Conservation (phyloP, 2,113 vertebrate species). For the Dasypus novemcinctus region DNA sequence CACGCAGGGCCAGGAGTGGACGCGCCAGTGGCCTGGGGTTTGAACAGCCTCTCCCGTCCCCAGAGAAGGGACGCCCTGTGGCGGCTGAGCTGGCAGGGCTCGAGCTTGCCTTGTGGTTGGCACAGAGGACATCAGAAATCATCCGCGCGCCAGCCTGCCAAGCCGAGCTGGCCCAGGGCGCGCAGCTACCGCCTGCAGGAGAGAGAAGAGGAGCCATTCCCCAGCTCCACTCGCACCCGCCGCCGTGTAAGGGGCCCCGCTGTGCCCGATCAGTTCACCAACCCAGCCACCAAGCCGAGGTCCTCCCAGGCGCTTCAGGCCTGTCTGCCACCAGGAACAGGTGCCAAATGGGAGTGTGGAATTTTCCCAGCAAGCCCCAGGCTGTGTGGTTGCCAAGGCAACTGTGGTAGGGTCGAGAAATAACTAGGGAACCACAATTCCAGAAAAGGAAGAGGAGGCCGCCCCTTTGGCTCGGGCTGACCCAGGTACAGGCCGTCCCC, state of each 20-base stretch:
- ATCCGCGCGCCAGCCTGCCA: slow-evolving; percentile 62
- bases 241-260: neutral
- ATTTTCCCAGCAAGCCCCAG: slow-evolving; percentile 70
- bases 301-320: slow-evolving; percentile 30
- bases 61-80: slow-evolving; percentile 72
- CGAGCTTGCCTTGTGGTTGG: slow-evolving; percentile 56
- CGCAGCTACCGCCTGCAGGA: slow-evolving; percentile 23
- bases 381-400: slow-evolving; percentile 61
- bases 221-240: neutral
- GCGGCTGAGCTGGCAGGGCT: slow-evolving; percentile 58
- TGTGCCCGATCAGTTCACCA: neutral
- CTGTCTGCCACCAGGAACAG: slow-evolving; percentile 60
- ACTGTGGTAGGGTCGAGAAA: slow-evolving; percentile 60
- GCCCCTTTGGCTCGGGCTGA: neutral
- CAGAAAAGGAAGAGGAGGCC: slow-evolving; percentile 65
- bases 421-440: slow-evolving; percentile 67
- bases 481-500: slow-evolving; percentile 68
- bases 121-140: slow-evolving; percentile 68
- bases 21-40: slow-evolving; percentile 56
- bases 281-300: neutral
- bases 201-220: slow-evolving; percentile 37
- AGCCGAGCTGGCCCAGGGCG: slow-evolving; percentile 40
- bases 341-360: slow-evolving; percentile 70
- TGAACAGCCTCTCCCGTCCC: slow-evolving; percentile 54
- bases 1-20: slow-evolving; percentile 14